phyloP scores from a whole-genome alignment of 2,797 vertebrate species.

The Diglossa cyanea region DNA sequence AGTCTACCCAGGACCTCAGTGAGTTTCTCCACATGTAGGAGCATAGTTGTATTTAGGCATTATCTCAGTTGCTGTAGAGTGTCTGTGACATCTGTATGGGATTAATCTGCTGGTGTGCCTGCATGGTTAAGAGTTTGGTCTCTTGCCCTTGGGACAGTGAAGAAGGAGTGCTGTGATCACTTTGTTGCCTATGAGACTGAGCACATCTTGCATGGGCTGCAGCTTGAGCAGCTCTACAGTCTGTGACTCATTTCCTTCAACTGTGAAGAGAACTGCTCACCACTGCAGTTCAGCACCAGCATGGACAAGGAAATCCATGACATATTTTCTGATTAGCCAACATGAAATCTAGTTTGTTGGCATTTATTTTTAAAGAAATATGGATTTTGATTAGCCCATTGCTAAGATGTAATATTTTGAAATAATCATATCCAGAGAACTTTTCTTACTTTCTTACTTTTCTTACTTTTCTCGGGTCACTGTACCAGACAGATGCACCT shows the following conservation, averaged over 20 bases:
- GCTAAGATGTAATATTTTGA: background rate
- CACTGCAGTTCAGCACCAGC: background rate
- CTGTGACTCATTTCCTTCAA: background rate
- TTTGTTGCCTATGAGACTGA: background rate
- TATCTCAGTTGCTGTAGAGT: background rate
- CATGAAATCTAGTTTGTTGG: background rate
- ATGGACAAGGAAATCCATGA: background rate
- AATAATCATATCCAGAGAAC: background rate
- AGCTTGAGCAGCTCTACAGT: background rate
- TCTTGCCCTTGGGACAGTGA: background rate
- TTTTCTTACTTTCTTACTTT: no score
- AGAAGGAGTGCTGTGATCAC: background rate
- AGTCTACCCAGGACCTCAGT: background rate
- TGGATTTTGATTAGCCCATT: background rate
- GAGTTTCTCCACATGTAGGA: background rate
- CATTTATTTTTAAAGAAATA: background rate
- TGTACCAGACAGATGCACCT: background rate
- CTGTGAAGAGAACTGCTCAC: background rate
- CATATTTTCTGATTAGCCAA: background rate
- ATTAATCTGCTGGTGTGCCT: background rate
- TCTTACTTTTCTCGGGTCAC: background rate
- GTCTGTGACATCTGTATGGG: background rate
- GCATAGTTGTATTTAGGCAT: background rate
- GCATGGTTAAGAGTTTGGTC: background rate
- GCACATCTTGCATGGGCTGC: accelerated